A percentile compares a stretch with the other conserved stretches of the same genome.
Evolutionary conservation across 2,797 vertebrate genomes (phyloP).

Genomic region (Cercopithecus petaurista): DNA sequence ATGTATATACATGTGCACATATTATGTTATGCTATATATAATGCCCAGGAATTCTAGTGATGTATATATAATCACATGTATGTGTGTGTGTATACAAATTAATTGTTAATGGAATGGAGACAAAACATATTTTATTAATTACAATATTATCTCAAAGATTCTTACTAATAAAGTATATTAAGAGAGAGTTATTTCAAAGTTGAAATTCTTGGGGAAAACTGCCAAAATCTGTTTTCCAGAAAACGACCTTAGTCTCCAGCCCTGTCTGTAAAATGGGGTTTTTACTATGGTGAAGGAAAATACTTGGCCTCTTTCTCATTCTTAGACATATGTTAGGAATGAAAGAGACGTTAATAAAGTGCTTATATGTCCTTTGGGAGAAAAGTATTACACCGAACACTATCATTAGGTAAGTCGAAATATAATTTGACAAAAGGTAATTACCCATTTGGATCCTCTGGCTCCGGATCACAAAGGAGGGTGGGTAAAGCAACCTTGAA

Average conservation of each 20-base stretch:
- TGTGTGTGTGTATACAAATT: not conserved
- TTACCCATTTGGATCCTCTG: slow-evolving; percentile 59
- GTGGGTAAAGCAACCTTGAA: slow-evolving; percentile 63
- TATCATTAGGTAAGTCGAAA: slow-evolving; percentile 62
- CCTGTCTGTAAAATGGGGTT: slow-evolving; percentile 72
- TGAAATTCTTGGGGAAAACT: slow-evolving; percentile 55
- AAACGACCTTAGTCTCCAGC: slow-evolving; percentile 36
- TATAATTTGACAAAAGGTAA: slow-evolving; percentile 67
- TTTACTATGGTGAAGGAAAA: slow-evolving; percentile 56
- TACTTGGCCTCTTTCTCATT: slow-evolving; percentile 47
- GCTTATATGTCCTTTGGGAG: slow-evolving; percentile 32
- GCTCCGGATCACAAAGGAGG: slow-evolving; percentile 66
- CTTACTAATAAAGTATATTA: slow-evolving; percentile 36
- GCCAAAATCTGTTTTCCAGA: slow-evolving; percentile 45
- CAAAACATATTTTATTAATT: slow-evolving; percentile 56
- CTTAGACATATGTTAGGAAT: slow-evolving; percentile 68
- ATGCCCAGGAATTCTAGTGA: not conserved
- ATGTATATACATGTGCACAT: not conserved
- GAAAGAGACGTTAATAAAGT: slow-evolving; percentile 68
- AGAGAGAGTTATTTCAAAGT: slow-evolving; percentile 45
- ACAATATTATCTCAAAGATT: slow-evolving; percentile 29
- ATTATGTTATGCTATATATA: not conserved
- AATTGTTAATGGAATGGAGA: not conserved
- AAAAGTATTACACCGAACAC: not conserved
- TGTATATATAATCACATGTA: not conserved